Percentiles rank a stretch among this genome's conserved stretches.
phyloP scores from a whole-genome alignment of 2,113 vertebrate genomes.

The Rhinichthys klamathensis region DNA sequence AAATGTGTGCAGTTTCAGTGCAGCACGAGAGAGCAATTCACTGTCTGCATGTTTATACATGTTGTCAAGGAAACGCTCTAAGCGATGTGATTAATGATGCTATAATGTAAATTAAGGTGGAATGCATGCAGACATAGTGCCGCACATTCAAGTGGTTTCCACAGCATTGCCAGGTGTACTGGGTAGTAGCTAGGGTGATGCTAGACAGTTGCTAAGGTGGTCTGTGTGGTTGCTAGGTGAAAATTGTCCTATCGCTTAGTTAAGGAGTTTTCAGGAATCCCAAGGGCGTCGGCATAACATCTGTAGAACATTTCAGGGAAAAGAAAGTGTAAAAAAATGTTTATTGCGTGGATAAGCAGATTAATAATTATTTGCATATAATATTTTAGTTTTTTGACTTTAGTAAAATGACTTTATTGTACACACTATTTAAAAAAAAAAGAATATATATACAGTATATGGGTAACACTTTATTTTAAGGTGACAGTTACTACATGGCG shows the following conservation, averaged over 20 bases:
- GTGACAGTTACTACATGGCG: too few species aligned
- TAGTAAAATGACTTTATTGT: not conserved
- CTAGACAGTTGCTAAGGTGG: not conserved
- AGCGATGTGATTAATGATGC: not conserved
- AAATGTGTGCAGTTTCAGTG: not conserved
- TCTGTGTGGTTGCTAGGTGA: not conserved
- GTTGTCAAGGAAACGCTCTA: slow-evolving; percentile 12
- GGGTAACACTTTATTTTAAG: too few species aligned
- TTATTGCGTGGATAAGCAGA: not conserved
- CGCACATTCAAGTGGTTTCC: not conserved
- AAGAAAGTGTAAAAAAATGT: not conserved
- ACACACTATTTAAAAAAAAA: not conserved
- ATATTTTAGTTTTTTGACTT: not conserved
- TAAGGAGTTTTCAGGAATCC: not conserved
- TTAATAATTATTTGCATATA: not conserved
- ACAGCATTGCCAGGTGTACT: not conserved
- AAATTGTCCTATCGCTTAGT: not conserved
- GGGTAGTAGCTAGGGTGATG: not conserved
- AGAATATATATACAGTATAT: too few species aligned
- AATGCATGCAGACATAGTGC: not conserved
- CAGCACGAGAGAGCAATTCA: not conserved
- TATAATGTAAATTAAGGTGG: not conserved
- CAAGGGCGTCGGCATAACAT: not conserved
- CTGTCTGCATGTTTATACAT: slow-evolving; percentile 7
- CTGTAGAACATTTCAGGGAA: not conserved